Base-by-base conservation (phyloP, 2,113 vertebrate species). In the Hippocampus comes region DNA sequence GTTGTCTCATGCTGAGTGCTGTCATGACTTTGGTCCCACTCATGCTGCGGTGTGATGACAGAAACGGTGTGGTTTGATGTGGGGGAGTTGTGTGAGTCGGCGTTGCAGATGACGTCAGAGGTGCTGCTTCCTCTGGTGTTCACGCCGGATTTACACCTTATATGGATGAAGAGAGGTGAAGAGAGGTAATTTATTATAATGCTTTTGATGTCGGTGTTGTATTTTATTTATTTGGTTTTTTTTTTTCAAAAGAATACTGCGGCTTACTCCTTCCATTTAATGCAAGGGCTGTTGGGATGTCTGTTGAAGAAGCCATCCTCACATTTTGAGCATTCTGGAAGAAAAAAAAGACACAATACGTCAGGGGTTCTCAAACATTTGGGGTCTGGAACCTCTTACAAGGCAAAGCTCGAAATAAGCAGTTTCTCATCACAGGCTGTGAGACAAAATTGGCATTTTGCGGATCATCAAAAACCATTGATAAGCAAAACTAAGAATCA, bases 131-230 rank as follows among this genome's bases (percentile, higher is more conserved):
- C 90, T 0, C 0, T 6, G 0, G 0, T 10, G 1, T 74, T 84
- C n/a, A 78, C 85, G 17, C 87, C 84, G 4, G 43, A 66, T 48
- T 67, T 49, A 71, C 90, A 91, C 53, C 90, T 91, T 14, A 42
- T 57, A 74, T 46, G 20, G 65, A 55, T 17, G 11, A 46, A 59
- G 18, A 67, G 10, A 68, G n/a, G 46, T 5, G 11, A 46, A 59
- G 18, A 67, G 10, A 68, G n/a, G 46, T 5, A 5, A 14, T 20
- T 48, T 34, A 43, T 43, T 48, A 67, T 67, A 27, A 49, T 30
- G 17, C 20, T 48, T 14, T 23, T 12, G 23, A 2, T 41, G 30
- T 2, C 21, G 30, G 9, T 21, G 21, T 38, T 18, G 30, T 56
- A 2, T 56, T 57, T 60, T 17, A 27, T 46, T 48, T 15, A 27